These are phyloP conservation scores for Conus ventricosus DNA, from an alignment of 1,140 invertebrate species.

Conservation along the genomic window DNA sequence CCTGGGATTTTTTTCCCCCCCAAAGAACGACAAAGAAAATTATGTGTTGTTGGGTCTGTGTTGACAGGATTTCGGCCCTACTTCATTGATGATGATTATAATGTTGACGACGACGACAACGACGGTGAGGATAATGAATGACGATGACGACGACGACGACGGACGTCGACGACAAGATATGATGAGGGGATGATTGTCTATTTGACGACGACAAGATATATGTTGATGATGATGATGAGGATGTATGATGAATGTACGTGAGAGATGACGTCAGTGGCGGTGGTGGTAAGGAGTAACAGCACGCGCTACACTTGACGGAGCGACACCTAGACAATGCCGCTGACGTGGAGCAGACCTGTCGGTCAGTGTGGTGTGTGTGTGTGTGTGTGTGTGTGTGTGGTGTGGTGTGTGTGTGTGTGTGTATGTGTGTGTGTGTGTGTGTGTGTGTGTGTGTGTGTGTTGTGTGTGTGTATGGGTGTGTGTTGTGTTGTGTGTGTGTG, in stretches of 20 bases:
- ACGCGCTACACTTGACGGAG: conserved; percentile 26
- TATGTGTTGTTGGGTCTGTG: too few species aligned
- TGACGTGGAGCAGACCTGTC: conserved; percentile 43
- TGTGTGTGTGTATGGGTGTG: not conserved
- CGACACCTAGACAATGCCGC: conserved; percentile 34
- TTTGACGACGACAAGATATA: too few species aligned
- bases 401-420: conserved; percentile 14
- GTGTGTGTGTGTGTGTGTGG: conserved; percentile 27
- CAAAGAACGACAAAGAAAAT: too few species aligned
- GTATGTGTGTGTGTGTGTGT: conserved; percentile 1
- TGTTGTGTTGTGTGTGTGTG: not conserved
- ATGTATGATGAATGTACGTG: not conserved
- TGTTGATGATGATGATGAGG: too few species aligned
- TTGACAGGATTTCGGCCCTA: too few species aligned
- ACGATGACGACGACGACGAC: too few species aligned
- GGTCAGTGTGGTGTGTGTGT: conserved; percentile 11
- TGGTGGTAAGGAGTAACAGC: conserved; percentile 28
- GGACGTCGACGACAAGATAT: too few species aligned
- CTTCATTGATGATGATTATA: too few species aligned
- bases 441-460: not conserved
- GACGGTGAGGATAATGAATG: too few species aligned
- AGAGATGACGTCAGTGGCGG: not conserved
- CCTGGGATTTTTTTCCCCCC: too few species aligned
- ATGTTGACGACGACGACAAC: too few species aligned
- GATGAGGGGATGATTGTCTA: too few species aligned